A percentile compares a stretch with the other conserved stretches of the same genome.
These are phyloP conservation scores for Hyaena hyaena DNA, from an alignment of 2,113 vertebrate species.

Conservation along the genomic window DNA sequence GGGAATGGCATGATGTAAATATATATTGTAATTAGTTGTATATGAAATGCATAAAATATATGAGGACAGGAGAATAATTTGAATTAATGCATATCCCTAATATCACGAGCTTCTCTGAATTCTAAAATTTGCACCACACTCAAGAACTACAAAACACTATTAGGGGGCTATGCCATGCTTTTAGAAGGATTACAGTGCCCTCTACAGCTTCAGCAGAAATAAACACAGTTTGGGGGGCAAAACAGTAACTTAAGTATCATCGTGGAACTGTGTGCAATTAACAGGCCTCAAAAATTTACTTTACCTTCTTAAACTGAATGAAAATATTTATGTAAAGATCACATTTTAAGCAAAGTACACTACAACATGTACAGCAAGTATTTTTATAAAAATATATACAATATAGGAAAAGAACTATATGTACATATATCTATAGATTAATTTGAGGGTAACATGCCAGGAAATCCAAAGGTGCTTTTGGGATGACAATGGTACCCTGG, in stretches of 20 bases:
- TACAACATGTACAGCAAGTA: background rate
- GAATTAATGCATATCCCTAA: background rate
- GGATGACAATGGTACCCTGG: background rate
- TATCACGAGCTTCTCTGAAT: background rate
- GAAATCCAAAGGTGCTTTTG: background rate
- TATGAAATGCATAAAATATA: background rate
- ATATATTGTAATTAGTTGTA: slow-evolving; percentile 9
- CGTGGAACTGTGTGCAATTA: background rate
- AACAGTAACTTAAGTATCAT: background rate
- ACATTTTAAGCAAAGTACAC: background rate
- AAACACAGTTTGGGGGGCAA: background rate
- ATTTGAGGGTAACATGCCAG: background rate
- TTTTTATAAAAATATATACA: background rate
- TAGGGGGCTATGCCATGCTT: background rate
- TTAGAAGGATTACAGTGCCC: slow-evolving; percentile 53
- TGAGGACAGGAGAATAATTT: background rate
- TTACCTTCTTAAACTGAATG: slow-evolving; percentile 1
- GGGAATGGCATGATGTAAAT: background rate
- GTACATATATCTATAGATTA: background rate
- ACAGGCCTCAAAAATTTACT: background rate
- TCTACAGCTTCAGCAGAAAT: slow-evolving; percentile 61
- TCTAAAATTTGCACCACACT: background rate
- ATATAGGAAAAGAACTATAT: background rate
- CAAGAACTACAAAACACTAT: background rate
- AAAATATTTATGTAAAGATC: background rate